Conservation (phyloP, 2,888 invertebrate genomes). For the Leuctra nigra region DNA sequence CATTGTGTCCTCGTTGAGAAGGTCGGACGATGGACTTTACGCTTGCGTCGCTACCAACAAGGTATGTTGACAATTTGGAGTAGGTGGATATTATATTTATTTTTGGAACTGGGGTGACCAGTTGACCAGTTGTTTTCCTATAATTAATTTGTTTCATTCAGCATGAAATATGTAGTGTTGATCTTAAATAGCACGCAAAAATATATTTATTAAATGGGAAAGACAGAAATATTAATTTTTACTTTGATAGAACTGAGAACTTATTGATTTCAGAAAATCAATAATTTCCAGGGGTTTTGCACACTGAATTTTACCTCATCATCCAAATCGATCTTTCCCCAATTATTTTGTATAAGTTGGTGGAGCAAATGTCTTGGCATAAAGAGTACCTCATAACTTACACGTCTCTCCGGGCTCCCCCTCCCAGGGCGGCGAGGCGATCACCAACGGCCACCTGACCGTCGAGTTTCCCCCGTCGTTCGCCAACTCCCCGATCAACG, state of each 20-base stretch:
- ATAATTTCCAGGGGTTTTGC: too few relatives aligned
- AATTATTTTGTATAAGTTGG: background rate
- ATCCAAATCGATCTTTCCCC: background rate
- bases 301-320: background rate
- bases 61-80: conserved; percentile 26
- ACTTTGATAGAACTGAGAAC: too few relatives aligned
- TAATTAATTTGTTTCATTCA: too few relatives aligned
- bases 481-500: conserved; percentile 53
- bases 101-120: too few relatives aligned
- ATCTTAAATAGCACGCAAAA: too few relatives aligned
- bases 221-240: too few relatives aligned
- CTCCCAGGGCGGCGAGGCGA: conserved; percentile 57
- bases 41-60: conserved; percentile 78
- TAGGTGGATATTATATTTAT: background rate
- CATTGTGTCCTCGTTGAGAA: conserved; percentile 46
- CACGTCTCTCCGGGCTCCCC: conserved; percentile 5
- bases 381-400: too few relatives aligned
- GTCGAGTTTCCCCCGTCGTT: conserved; percentile 80
- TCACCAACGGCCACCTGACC: conserved; percentile 73
- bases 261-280: too few relatives aligned
- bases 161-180: too few relatives aligned
- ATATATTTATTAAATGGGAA: too few relatives aligned
- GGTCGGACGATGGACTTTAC: conserved; percentile 81
- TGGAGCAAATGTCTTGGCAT: background rate
- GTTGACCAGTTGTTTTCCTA: too few relatives aligned